Base-by-base conservation (phyloP, 2,888 invertebrate species). In the Lasius platythorax region DNA sequence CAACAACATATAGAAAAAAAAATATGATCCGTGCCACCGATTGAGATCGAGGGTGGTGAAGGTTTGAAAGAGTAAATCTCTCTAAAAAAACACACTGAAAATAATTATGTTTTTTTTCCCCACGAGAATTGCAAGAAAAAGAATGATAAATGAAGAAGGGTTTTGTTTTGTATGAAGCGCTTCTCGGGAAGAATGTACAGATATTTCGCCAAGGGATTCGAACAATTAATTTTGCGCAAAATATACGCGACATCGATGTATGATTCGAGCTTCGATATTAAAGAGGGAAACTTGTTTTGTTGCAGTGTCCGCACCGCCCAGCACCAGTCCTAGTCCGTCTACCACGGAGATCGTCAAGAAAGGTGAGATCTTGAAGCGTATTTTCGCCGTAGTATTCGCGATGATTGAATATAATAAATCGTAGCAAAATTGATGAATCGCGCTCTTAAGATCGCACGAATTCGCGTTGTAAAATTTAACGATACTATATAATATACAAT, bases 301-400 rank as follows among this genome's bases (percentile, higher is more conserved):
- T 95, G 83, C 95, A 98, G 98, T 97, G 92, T 97, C 98, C 53
- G 96, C 97, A 89, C 97, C 98, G 79, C 98, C 98, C 73, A 98
- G 98, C 83, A 98, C 98, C 75, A 97, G 97, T 89, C 97, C 98
- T 83, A 97, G 96, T 93, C 97, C 98, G 68, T 96, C 97, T 86
- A 97, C 97, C 84, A 97, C 97, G 82, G 96, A 96, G 92, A 95
- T 96, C 86, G 94, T 95, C 83, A 95, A 95, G 85, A 94, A 94
- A 93, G 93, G 95, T 94, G 86, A 94, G 93, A 73, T 78, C 58
- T 82, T 85, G 83, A 76, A 82, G 23, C 74, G n/a, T 3, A 67
- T 3, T 37, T 43, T 1, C 9, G 12, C 1, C 11, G 6, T 46
- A 63, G 6, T 23, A 63, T 18, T 66, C 8, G 12, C 12, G 15